Percentiles rank a stretch among this genome's conserved stretches.
These are phyloP conservation scores for Chaenocephalus aceratus DNA, from an alignment of 2,113 vertebrate species.

Conservation along the genomic window DNA sequence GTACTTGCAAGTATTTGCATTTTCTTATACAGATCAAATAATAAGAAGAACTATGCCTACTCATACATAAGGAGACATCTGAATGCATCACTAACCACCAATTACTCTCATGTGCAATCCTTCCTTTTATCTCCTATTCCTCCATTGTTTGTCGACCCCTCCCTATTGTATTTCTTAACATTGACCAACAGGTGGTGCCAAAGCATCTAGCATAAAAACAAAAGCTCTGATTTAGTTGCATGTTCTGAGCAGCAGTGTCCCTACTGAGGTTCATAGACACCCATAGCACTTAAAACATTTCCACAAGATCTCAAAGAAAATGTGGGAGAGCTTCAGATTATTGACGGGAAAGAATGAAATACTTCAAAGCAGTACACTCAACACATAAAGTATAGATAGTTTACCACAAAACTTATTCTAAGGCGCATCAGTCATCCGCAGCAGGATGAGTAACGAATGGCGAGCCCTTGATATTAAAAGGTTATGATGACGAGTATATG, in stretches of 20 bases:
- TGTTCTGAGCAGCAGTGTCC: neutral
- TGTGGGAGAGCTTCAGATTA: neutral
- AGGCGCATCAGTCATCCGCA: neutral
- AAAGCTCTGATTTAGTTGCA: neutral
- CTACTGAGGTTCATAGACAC: conserved; percentile 16
- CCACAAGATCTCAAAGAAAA: neutral
- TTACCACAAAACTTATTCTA: neutral
- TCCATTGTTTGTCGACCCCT: neutral
- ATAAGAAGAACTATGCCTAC: neutral
- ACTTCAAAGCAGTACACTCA: neutral
- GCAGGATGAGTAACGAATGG: neutral
- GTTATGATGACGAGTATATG: neutral
- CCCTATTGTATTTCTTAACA: conserved; percentile 19
- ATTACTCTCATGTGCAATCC: neutral
- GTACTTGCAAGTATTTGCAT: too few species aligned
- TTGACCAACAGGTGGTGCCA: conserved; percentile 60
- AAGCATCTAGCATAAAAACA: conserved; percentile 29
- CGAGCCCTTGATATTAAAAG: conserved; percentile 7
- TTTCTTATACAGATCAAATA: neutral
- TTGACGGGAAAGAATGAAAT: neutral
- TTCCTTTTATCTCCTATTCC: neutral
- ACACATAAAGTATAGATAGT: neutral
- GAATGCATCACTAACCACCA: neutral
- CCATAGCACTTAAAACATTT: neutral
- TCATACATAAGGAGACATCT: neutral